Conservation (phyloP, 2,888 invertebrate species). For the Malthinus seriepunctatus region DNA sequence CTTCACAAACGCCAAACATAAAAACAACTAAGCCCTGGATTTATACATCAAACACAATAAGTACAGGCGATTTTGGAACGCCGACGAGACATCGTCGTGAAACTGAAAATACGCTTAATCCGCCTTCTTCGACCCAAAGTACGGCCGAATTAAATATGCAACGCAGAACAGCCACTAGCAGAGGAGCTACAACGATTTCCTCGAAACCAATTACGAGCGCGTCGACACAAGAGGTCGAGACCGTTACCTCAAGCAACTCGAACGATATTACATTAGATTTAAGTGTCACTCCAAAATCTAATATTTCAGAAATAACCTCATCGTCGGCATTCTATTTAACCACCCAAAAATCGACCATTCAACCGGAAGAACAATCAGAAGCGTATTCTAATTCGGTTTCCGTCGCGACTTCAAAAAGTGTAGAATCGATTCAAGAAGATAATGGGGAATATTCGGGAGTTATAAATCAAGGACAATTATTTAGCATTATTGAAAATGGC, state of each 20-base stretch:
- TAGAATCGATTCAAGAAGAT: slow-evolving; percentile 28
- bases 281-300: slow-evolving; percentile 27
- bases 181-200: slow-evolving; percentile 15
- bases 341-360: slow-evolving; percentile 29
- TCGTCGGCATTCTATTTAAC: slow-evolving; percentile 27
- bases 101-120: slow-evolving; percentile 50
- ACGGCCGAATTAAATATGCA: slow-evolving; percentile 24
- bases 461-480: slow-evolving; percentile 53
- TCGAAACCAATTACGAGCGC: slow-evolving; percentile 10
- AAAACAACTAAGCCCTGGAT: slow-evolving; percentile 48
- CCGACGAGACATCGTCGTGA: slow-evolving; percentile 53
- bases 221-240: slow-evolving; percentile 7
- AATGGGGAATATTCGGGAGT: slow-evolving; percentile 50
- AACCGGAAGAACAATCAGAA: slow-evolving; percentile 35
- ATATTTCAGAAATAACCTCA: slow-evolving; percentile 27
- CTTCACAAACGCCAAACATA: slow-evolving; percentile 26
- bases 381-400: slow-evolving; percentile 24
- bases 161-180: slow-evolving; percentile 5
- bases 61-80: slow-evolving; percentile 47
- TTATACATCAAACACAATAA: slow-evolving; percentile 53
- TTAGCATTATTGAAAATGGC: slow-evolving; percentile 53
- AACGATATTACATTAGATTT: slow-evolving; percentile 34
- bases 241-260: slow-evolving; percentile 29
- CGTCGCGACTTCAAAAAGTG: slow-evolving; percentile 33
- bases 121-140: slow-evolving; percentile 39